These are phyloP conservation scores for Pilophorus perplexus DNA, from an alignment of 2,888 invertebrate genomes.

Conservation along the genomic window DNA sequence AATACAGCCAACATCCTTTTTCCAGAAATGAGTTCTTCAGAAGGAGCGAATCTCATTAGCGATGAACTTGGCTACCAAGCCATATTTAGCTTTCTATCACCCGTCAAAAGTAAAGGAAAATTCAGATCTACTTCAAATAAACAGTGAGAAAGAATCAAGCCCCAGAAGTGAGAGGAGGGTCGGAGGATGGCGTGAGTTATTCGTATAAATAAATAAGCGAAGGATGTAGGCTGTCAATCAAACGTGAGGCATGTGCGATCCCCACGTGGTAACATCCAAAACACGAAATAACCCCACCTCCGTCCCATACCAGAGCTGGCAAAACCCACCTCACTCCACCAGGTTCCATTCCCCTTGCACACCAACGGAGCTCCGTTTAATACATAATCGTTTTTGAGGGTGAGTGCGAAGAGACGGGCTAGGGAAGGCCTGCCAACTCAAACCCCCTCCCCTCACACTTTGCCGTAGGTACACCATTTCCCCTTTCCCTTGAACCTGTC, in stretches of 20 bases:
- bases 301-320: background rate
- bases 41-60: too few relatives aligned
- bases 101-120: too few relatives aligned
- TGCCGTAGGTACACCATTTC: too few relatives aligned
- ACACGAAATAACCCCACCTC: constrained; percentile 21
- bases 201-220: constrained; percentile 42
- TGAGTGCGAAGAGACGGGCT: too few relatives aligned
- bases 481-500: too few relatives aligned
- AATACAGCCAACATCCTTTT: too few relatives aligned
- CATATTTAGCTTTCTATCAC: too few relatives aligned
- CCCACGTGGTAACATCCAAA: constrained; percentile 40
- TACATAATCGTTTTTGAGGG: constrained; percentile 22
- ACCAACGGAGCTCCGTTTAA: constrained; percentile 17
- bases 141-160: background rate
- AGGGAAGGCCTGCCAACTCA: too few relatives aligned
- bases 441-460: too few relatives aligned
- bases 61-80: too few relatives aligned
- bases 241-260: constrained; percentile 37
- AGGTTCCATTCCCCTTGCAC: background rate
- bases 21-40: too few relatives aligned
- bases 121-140: background rate
- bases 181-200: constrained; percentile 35
- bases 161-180: background rate
- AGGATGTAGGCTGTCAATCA: constrained; percentile 43
- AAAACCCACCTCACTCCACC: background rate